These are phyloP conservation scores for Diuraphis noxia DNA, from an alignment of 1,140 invertebrate genomes.

Conservation along the genomic window DNA sequence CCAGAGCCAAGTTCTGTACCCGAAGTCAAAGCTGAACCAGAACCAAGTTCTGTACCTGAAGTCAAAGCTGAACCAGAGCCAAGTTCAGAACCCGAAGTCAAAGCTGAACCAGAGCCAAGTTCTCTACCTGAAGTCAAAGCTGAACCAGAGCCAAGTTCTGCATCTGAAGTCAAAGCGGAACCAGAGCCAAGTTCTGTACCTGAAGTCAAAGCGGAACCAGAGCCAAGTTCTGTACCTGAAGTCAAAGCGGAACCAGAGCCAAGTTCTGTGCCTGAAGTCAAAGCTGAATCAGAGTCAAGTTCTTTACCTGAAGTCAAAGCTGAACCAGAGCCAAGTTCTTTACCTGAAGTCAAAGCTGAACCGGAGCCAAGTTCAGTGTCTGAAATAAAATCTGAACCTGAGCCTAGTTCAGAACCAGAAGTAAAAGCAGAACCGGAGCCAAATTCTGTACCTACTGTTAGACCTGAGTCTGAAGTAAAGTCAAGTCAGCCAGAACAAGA, in stretches of 20 bases:
- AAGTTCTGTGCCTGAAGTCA: conserved; percentile 52
- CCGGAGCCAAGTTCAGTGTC: conserved; percentile 57
- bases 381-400: conserved; percentile 59
- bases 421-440: conserved; percentile 57
- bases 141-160: conserved; percentile 58
- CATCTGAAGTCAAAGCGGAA: conserved; percentile 57
- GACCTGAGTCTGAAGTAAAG: conserved; percentile 57
- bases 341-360: conserved; percentile 57
- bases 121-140: conserved; percentile 58
- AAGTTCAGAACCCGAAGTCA: conserved; percentile 59
- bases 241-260: conserved; percentile 58
- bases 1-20: conserved; percentile 58
- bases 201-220: conserved; percentile 56
- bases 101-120: conserved; percentile 57
- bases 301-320: conserved; percentile 60
- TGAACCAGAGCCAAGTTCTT: conserved; percentile 58
- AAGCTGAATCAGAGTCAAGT: conserved; percentile 27
- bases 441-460: conserved; percentile 55
- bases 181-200: conserved; percentile 59
- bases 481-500: conserved; percentile 44
- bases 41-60: conserved; percentile 54
- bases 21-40: conserved; percentile 55
- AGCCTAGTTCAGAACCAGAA: conserved; percentile 58
- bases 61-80: conserved; percentile 59
- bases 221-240: conserved; percentile 59